Conservation (phyloP, 2,113 vertebrate species). For the Tonatia bakeri region DNA sequence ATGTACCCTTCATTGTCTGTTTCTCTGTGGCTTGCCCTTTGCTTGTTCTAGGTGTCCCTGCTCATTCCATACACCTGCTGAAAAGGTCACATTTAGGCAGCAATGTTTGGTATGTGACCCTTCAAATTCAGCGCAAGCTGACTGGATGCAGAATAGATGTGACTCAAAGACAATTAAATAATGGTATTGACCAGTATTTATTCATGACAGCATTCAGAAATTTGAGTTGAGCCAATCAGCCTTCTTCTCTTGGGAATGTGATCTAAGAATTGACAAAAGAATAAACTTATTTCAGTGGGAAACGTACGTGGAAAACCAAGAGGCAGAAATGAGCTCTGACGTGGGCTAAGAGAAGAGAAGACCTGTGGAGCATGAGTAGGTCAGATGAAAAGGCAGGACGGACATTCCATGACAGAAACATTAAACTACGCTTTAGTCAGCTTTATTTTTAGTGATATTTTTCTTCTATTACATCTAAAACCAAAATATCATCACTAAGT, state of each 20-base stretch:
- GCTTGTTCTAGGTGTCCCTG: background rate
- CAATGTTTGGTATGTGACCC: fast-evolving
- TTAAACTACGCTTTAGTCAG: background rate
- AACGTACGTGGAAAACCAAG: background rate
- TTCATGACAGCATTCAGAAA: background rate
- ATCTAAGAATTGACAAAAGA: background rate
- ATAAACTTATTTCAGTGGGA: background rate
- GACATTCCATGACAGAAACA: background rate
- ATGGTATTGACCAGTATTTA: background rate
- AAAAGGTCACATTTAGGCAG: background rate
- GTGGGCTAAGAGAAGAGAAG: background rate
- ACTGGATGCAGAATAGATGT: background rate
- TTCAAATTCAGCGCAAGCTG: background rate
- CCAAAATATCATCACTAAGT: background rate
- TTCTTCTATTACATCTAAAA: background rate
- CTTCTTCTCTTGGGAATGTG: background rate
- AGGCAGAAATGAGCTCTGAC: background rate
- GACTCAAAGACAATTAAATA: background rate
- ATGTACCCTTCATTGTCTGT: background rate
- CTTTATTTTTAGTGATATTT: background rate
- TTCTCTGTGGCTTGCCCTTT: background rate
- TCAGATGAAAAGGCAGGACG: background rate
- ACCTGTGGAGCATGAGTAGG: background rate
- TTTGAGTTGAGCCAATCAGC: background rate
- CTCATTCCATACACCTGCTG: background rate